Evolutionary conservation across 2,797 vertebrate genomes (phyloP).

Genomic region (Carapus acus): DNA sequence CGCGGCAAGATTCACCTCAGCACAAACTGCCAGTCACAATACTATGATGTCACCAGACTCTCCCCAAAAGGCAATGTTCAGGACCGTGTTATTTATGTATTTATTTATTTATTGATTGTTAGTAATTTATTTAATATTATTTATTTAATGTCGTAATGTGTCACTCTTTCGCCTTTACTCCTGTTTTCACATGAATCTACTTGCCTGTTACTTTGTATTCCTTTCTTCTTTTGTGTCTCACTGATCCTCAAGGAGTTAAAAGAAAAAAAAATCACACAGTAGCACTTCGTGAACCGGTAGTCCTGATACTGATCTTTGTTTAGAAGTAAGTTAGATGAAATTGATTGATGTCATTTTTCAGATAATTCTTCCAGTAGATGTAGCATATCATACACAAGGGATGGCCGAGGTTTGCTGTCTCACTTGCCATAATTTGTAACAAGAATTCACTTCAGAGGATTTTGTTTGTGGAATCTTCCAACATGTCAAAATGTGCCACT

Average conservation of each 20-base stretch:
- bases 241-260: slow-evolving; percentile 45
- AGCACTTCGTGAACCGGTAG: slow-evolving; percentile 62
- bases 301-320: slow-evolving; percentile 50
- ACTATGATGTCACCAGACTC: slow-evolving; percentile 32
- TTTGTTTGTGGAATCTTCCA: slow-evolving; percentile 18
- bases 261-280: slow-evolving; percentile 45
- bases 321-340: slow-evolving; percentile 41
- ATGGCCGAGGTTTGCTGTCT: slow-evolving; percentile 33
- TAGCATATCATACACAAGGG: slow-evolving; percentile 60
- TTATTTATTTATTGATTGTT: slow-evolving; percentile 81
- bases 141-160: slow-evolving; percentile 73
- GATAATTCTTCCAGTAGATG: slow-evolving; percentile 66
- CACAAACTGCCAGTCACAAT: slow-evolving; percentile 45
- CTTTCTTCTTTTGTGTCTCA: slow-evolving; percentile 42
- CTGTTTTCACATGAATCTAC: slow-evolving; percentile 63
- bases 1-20: slow-evolving; percentile 40
- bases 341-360: slow-evolving; percentile 39
- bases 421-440: slow-evolving; percentile 37
- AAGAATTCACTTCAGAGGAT: slow-evolving; percentile 36
- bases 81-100: slow-evolving; percentile 78
- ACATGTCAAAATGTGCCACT: slow-evolving; percentile 30
- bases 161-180: slow-evolving; percentile 57
- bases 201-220: slow-evolving; percentile 48
- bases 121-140: slow-evolving; percentile 81
- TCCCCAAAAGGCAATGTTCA: slow-evolving; percentile 53